Evolutionary conservation across 2,113 vertebrate species (phyloP).

Genomic region (Rattus norvegicus): GRCr8 NC_086032.1:83166001-83166500

Average conservation of each 20-base stretch:
- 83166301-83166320: not conserved
- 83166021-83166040: constrained; percentile 62
- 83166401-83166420: not conserved
- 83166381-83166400: not conserved
- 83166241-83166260: not conserved
- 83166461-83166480: not conserved
- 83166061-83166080: not conserved
- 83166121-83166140: not conserved
- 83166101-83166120: not conserved
- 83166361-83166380: not conserved
- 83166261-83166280: not conserved
- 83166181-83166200: not conserved
- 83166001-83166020: not conserved
- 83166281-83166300: not conserved
- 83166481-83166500: not conserved
- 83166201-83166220: not conserved
- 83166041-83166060: not conserved
- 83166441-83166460: not conserved
- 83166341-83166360: not conserved
- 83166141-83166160: not conserved
- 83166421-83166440: not conserved
- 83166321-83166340: not conserved
- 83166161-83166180: not conserved
- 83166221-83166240: not conserved
- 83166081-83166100: not conserved